Evolutionary conservation across 2,797 vertebrate species (phyloP), one percentile per base, ranked within the genome.

Genomic region (Mareca strepera): DNA sequence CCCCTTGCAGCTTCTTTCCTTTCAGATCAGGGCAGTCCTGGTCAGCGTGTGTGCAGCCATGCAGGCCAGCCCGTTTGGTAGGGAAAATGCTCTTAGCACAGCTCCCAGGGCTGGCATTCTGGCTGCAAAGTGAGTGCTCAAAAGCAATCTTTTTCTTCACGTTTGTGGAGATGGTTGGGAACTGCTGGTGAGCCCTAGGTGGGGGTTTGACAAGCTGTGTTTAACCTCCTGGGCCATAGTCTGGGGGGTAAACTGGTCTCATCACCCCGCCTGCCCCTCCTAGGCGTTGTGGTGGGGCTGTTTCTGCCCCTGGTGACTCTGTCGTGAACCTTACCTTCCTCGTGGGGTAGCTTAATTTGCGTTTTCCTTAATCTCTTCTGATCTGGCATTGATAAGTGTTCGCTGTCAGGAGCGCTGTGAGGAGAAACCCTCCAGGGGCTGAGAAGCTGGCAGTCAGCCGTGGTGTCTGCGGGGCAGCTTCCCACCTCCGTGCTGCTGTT

Each of bases 331-430:
- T 67, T 66, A 39, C 41, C 70, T 94, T 92, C 89, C 53, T 77
- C 52, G 44, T 55, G 41, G 44, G 70, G 26, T 63, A 59, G 26
- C 2, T 35, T 66, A 50, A 73, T 50, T 50, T 39, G 37, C 44
- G 39, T 67, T 77, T 50, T 39, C 39, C 22, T 63, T 67, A 59
- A 74, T 93, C 84, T 90, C 68, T 46, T 77, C 72, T 95, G 43
- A 82, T 74, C 72, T 87, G 79, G 11, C 73, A 62, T 44, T 68
- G 72, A 3, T n/a, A 48, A 70, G 81, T 55, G 41, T 55, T 81
- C 72, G 58, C 75, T 86, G 56, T 58, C 70, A 68, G 78, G 63
- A 80, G 39, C 69, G 20, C 66, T 63, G 46, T 5, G 26, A 28
- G 68, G 86, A 91, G 85, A 64, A 88, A 59, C 26, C n/a, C 26